Evolutionary conservation across 2,797 vertebrate genomes (phyloP), one percentile per base, ranked within the genome.

Genomic region (Girardinus metallicus): DNA sequence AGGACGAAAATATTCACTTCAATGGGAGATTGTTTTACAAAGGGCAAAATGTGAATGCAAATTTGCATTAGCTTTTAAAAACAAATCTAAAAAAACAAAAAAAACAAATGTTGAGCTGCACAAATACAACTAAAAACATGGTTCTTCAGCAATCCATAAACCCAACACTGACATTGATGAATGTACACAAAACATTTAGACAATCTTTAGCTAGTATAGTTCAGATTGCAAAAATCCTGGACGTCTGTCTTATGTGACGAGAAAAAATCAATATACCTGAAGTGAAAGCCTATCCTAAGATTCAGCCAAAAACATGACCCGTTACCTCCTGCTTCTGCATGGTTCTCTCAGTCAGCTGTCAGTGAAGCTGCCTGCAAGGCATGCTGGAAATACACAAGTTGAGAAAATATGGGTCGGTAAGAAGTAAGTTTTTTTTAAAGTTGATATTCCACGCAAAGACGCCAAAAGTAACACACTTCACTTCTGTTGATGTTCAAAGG

Each of bases 211-310:
- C 68, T 72, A 71, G 55, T 78, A 86, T 91, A 83, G 81, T 83
- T 87, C 81, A 80, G 73, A 78, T 73, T 81, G 78, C 82, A 90
- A 86, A 78, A 83, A 77, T 82, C 80, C 83, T 80, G 83, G 83
- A 78, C 73, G 21, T 10, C 85, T 16, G 51, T 88, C 87, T 60
- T 31, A 53, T 73, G 73, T 84, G 78, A 87, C 87, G 55, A 78
- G 74, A 15, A 29, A 62, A 80, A 90, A 89, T 92, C 90, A 79
- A 91, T 93, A 82, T 60, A 41, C 82, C 70, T 44, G 21, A 79
- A 86, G 77, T 70, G 74, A 74, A 85, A 88, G 85, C 76, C 70
- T 72, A 68, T 78, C 79, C 79, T 86, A 86, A 78, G 80, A 80
- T 76, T 83, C 74, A 57, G 82, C 80, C 70, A 79, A 85, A 71